Base-by-base conservation (phyloP, 2,888 invertebrate genomes). In the Zeuzera pyrina region DNA sequence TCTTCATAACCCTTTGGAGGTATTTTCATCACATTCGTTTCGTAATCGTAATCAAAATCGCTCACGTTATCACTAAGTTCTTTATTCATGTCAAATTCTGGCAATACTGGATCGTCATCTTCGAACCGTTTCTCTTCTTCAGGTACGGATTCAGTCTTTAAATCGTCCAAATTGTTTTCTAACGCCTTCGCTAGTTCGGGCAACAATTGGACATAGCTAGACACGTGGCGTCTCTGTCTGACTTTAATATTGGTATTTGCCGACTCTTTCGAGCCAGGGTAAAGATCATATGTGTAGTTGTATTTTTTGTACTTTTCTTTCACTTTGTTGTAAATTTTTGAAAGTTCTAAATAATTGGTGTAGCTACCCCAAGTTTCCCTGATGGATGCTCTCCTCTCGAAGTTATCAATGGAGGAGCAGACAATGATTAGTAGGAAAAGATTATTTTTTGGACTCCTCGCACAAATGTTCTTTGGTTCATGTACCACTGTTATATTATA, bases 391-490 rank as follows among this genome's bases (percentile, higher is more conserved):
- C 94, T 81, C 23, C 87, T 85, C 16, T 88, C 86, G 43, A 89
- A 86, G 65, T 94, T 90, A 0, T 67, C 62, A 1, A 92, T 88
- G 0, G 91, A 86, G 0, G 94, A 92, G 53, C 91, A 91, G 0
- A 94, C 90, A 12, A 93, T 86, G 38, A 94, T 88, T 3, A 94
- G 70, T 12, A 93, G 64, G 52, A 89, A 88, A 1, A 88, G 54
- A 53, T 70, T 68, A 31, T 69, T 62, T 31, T 58, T 65, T 12
- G 49, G 49, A 12, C 47, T 35, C 33, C 39, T 54, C n/a, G 54
- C 42, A 52, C 91, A 91, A 22, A 88, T 54, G 36, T 83, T 61
- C 21, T 67, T 73, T 0, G 91, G 90, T 38, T 85, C 85, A 49
- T 91, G 85, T 36, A 91, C 64, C 3, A 88, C 84, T 0, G 92